Evolutionary conservation across 2,888 invertebrate species (phyloP).

Genomic region (Cerastis rubricosa): DNA sequence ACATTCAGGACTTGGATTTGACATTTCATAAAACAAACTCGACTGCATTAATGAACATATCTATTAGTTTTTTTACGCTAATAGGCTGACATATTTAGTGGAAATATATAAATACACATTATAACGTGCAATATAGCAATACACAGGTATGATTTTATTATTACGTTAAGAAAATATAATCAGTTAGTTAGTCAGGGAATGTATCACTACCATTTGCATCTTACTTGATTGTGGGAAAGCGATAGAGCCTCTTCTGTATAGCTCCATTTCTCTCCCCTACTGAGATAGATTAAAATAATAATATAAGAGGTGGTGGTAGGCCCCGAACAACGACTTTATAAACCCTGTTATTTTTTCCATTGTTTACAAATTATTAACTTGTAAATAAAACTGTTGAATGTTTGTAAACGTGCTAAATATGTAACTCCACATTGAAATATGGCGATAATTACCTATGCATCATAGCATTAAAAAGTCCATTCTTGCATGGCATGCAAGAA

Average conservation of each 20-base stretch:
- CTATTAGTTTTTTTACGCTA: conserved; percentile 76
- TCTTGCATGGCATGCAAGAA: background rate
- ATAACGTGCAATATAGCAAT: conserved; percentile 52
- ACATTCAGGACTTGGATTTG: conserved; percentile 54
- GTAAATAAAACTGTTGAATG: conserved; percentile 52
- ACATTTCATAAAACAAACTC: conserved; percentile 59
- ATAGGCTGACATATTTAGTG: conserved; percentile 64
- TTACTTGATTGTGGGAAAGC: background rate
- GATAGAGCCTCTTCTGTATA: background rate
- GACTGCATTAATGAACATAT: conserved; percentile 78
- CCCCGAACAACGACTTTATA: background rate
- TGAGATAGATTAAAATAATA: conserved; percentile 1
- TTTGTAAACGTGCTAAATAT: conserved; percentile 18
- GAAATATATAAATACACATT: conserved; percentile 47
- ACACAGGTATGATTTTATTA: conserved; percentile 50
- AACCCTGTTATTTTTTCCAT: conserved; percentile 18
- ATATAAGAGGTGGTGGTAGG: background rate
- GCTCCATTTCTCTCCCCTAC: background rate
- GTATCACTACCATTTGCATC: background rate
- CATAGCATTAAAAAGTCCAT: background rate
- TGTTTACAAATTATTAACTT: conserved; percentile 22
- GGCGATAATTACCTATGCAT: background rate
- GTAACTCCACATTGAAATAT: conserved; percentile 16
- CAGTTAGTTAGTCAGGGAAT: background rate
- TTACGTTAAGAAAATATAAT: conserved; percentile 26